phyloP scores from a whole-genome alignment of 2,888 invertebrate genomes.

The Autographa pulchrina region DNA sequence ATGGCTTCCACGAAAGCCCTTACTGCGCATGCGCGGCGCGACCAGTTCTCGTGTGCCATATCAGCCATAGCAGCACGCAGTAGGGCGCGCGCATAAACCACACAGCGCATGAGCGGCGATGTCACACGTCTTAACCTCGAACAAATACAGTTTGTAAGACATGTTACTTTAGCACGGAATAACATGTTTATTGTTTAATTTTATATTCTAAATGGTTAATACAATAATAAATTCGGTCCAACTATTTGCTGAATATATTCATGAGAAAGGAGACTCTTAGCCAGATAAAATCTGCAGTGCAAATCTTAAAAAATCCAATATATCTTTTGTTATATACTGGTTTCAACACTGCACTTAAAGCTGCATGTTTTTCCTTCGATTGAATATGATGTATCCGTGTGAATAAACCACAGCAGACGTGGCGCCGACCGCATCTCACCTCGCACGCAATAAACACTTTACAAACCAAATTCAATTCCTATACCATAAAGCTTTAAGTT shows the following conservation, averaged over 20 bases:
- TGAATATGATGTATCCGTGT: background rate
- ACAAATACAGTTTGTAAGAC: background rate
- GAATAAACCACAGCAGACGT: background rate
- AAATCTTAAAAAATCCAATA: no score
- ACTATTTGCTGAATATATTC: no score
- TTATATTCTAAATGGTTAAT: no score
- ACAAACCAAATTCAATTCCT: slow-evolving; percentile 1
- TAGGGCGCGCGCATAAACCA: slow-evolving; percentile 28
- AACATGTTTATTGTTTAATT: no score
- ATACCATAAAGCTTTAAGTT: background rate
- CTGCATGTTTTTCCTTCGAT: no score
- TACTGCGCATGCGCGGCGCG: background rate
- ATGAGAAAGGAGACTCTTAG: no score
- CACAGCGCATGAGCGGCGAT: slow-evolving; percentile 7
- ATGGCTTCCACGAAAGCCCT: background rate
- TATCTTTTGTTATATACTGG: no score
- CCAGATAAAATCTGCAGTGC: no score
- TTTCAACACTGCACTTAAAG: no score
- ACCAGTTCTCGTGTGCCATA: slow-evolving; percentile 8
- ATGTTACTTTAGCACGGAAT: slow-evolving; percentile 5
- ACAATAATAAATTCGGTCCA: no score
- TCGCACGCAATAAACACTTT: background rate
- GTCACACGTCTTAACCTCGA: slow-evolving; percentile 24
- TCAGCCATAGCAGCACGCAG: slow-evolving; percentile 16
- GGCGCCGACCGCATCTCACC: background rate